Base-by-base conservation (phyloP, 1,140 invertebrate species). In the Forficula auricularia region DNA sequence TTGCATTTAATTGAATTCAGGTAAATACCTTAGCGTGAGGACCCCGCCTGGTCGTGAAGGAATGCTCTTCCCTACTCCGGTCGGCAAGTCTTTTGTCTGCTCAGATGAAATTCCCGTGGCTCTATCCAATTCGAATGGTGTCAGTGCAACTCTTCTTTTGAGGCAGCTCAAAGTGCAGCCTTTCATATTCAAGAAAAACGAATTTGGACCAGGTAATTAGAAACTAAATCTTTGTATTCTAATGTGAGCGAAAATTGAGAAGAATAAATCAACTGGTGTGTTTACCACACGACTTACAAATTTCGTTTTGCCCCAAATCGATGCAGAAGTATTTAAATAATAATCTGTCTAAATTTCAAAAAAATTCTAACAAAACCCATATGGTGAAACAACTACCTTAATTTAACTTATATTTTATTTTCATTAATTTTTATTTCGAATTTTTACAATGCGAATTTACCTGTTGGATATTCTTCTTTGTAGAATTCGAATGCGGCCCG, bases 31-130 rank as follows among this genome's bases (percentile, higher is more conserved):
- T 3, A 69, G 68, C 39, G 52, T 82, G 30, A 72, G 65, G 1
- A 74, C 73, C 1, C 67, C 66, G 0, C 54, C 63, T 6, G 61
- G 65, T 44, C 67, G 71, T 43, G 65, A 65, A 13, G 61, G 71
- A 1, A 71, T 79, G 54, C 57, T 85, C 33, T 86, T 87, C 50
- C 76, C 79, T 2, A 89, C 85, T 0, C 83, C 82, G 0, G 79
- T 88, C 12, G 82, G 84, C 3, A 81, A 84, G 53, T 84, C 83
- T 0, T 89, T 77, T 53, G 63, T 71, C 10, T 90, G 85, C 51
- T 61, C 69, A 37, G 67, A 75, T 18, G 81, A 85, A 57, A 68
- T 66, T n/a, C 54, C 67, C 9, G 55, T 75, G 0, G 61, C 66
- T 2, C 48, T 75, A n/a, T 45, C 41, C 9, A 45, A 50, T 40